Evolutionary conservation across 1,140 invertebrate genomes (phyloP).

Genomic region (Drosophila mojavensis): DNA sequence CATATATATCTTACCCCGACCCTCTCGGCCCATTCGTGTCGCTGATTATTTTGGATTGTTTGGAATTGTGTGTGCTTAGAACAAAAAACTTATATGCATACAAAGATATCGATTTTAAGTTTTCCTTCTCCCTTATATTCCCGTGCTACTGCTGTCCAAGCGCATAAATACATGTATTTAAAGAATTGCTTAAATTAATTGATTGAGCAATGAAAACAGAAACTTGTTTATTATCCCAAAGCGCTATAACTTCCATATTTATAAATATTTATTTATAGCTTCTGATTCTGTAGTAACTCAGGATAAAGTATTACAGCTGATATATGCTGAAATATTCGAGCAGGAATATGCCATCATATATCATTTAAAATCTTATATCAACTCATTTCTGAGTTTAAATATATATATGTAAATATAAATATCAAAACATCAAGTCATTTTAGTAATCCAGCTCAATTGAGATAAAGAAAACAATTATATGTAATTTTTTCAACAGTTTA

Average conservation of each 20-base stretch:
- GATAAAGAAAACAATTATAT: slow-evolving; percentile 9
- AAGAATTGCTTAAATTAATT: neutral
- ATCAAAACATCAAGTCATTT: no score
- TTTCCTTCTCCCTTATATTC: neutral
- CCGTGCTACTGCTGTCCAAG: neutral
- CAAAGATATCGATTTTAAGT: slow-evolving; percentile 2
- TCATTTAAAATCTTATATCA: no score
- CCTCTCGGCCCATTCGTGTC: neutral
- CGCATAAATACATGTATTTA: neutral
- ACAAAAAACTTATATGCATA: slow-evolving; percentile 11
- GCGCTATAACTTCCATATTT: no score
- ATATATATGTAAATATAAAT: neutral
- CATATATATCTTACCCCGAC: neutral
- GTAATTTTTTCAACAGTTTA: slow-evolving; percentile 32
- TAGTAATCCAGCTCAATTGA: neutral
- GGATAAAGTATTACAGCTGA: no score
- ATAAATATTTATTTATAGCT: no score
- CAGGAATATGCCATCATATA: no score
- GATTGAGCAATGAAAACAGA: neutral
- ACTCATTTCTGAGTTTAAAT: neutral
- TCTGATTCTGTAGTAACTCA: no score
- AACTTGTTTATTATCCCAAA: neutral
- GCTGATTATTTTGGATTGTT: slow-evolving; percentile 25
- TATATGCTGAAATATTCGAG: no score
- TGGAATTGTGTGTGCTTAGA: slow-evolving; percentile 13